Percentiles rank a stretch among this genome's conserved stretches.
phyloP scores from a whole-genome alignment of 2,797 vertebrate genomes.

The Capromys pilorides region DNA sequence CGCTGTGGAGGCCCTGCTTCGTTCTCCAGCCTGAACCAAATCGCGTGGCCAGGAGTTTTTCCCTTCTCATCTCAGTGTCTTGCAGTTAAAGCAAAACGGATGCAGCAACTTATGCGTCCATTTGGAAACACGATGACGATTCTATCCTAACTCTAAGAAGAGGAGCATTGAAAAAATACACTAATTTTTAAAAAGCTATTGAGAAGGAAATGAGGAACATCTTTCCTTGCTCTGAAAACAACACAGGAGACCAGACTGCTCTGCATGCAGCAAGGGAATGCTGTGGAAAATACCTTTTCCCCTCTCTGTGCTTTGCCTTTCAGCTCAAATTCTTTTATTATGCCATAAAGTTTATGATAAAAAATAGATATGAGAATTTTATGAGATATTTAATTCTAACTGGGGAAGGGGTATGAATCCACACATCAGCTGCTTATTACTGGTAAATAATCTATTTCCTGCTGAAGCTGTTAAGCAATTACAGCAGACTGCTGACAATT shows the following conservation, averaged over 20 bases:
- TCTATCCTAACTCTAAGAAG: not conserved
- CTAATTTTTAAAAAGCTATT: not conserved
- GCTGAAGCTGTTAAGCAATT: conserved; percentile 82
- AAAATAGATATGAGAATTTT: conserved; percentile 62
- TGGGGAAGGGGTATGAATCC: conserved; percentile 71
- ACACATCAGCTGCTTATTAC: conserved; percentile 80
- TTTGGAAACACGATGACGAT: not conserved
- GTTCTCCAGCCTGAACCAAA: not conserved
- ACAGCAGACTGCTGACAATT: conserved; percentile 79
- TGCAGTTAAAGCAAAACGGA: not conserved
- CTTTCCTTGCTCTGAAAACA: not conserved
- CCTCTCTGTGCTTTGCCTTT: conserved; percentile 16
- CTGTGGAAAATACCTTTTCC: not conserved
- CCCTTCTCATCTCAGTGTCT: not conserved
- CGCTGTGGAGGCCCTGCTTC: not conserved
- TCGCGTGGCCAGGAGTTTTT: not conserved
- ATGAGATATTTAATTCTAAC: conserved; percentile 74
- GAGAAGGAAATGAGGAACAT: not conserved
- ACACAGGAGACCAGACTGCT: not conserved
- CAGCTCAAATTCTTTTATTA: conserved; percentile 23
- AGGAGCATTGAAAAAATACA: not conserved
- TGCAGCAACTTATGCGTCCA: not conserved
- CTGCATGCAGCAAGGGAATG: not conserved
- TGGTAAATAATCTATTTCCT: conserved; percentile 79
- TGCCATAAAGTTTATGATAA: conserved; percentile 49